These are phyloP conservation scores for Trichomycterus rosablanca DNA, from an alignment of 2,113 vertebrate genomes.

Conservation along the genomic window DNA sequence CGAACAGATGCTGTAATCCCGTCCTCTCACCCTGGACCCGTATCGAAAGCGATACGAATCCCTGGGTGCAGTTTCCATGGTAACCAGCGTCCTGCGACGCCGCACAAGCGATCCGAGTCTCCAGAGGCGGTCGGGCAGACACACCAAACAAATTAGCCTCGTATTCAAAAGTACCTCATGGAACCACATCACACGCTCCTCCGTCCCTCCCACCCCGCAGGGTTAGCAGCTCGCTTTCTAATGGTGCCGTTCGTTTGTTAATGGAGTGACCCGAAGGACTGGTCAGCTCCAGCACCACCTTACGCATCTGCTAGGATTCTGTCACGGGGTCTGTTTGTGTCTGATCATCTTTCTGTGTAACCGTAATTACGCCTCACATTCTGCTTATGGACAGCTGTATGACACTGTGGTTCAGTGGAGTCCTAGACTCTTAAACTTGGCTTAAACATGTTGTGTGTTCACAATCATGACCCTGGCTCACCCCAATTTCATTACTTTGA, in stretches of 20 bases:
- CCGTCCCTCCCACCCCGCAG: background rate
- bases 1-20: background rate
- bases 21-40: background rate
- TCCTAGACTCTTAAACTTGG: too few species aligned
- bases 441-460: too few species aligned
- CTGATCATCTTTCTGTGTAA: too few species aligned
- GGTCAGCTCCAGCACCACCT: too few species aligned
- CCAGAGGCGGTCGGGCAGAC: conserved; percentile 1
- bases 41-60: background rate
- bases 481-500: too few species aligned
- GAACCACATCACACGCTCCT: background rate
- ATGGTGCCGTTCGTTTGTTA: background rate
- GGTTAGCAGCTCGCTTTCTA: background rate
- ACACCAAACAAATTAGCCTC: background rate
- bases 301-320: too few species aligned
- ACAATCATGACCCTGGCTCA: too few species aligned
- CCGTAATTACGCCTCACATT: too few species aligned
- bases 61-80: conserved; percentile 20
- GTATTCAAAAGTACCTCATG: background rate
- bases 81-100: background rate
- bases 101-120: background rate
- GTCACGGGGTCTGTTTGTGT: too few species aligned
- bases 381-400: too few species aligned
- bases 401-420: too few species aligned
- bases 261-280: too few species aligned